These are phyloP conservation scores for Stylophora pistillata DNA, from an alignment of 64 coral and sea anemone species.

Conservation along the genomic window DNA sequence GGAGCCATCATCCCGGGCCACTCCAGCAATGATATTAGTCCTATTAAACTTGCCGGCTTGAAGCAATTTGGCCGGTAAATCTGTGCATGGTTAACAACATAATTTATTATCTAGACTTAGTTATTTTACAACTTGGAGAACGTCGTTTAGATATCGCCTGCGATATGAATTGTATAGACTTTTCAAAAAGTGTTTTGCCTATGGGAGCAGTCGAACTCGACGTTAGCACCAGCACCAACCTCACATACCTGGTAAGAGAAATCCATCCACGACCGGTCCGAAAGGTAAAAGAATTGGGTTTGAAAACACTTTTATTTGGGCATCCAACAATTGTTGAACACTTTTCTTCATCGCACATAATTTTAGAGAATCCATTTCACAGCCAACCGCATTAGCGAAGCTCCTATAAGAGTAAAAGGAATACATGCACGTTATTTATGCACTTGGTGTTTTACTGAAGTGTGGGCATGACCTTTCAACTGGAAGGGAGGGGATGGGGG, in stretches of 20 bases:
- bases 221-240: not conserved
- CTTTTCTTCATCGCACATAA: conserved; percentile 1
- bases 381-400: conserved; percentile 17
- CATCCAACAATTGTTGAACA: conserved; percentile 34
- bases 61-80: conserved; percentile 56
- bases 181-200: no score
- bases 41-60: conserved; percentile 61
- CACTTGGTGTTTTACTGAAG: no score
- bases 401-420: not conserved
- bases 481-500: no score
- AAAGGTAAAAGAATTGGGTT: conserved; percentile 40
- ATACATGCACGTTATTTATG: not conserved
- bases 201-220: not conserved
- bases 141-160: no score
- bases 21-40: conserved; percentile 61
- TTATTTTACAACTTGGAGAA: no score
- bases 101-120: no score
- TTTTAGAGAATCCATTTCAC: not conserved
- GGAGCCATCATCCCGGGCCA: conserved; percentile 64
- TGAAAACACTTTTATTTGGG: conserved; percentile 50
- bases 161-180: no score
- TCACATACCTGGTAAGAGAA: conserved; percentile 54
- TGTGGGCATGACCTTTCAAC: not conserved
- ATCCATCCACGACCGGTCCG: conserved; percentile 63
- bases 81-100: conserved; percentile 6